phyloP scores from a whole-genome alignment of 1,140 invertebrate species.

The Tetragnatha versicolor region DNA sequence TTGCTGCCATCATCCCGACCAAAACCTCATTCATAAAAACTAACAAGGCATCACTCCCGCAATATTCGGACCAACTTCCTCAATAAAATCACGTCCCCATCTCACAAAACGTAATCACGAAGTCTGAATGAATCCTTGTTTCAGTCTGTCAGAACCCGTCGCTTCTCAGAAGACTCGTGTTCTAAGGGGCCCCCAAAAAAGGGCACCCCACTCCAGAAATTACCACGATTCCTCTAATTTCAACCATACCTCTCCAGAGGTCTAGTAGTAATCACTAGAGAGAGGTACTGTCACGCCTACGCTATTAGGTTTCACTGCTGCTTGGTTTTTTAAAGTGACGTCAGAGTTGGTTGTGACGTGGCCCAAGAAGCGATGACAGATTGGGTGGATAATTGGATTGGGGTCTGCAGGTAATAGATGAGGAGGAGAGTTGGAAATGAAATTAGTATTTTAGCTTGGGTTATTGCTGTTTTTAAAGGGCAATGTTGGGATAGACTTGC shows the following conservation, averaged over 20 bases:
- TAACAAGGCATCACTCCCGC: too few relatives aligned
- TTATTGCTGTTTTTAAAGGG: too few relatives aligned
- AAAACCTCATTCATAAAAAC: too few relatives aligned
- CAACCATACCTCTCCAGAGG: background rate
- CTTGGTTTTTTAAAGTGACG: background rate
- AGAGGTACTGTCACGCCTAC: constrained; percentile 25
- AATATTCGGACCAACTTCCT: too few relatives aligned
- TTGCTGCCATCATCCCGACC: too few relatives aligned
- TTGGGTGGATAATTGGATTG: background rate
- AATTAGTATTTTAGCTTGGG: too few relatives aligned
- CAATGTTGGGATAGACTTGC: too few relatives aligned
- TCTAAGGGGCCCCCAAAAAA: constrained; percentile 17
- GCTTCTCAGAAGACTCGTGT: background rate
- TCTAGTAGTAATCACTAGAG: background rate
- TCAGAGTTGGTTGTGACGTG: background rate
- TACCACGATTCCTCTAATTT: constrained; percentile 27
- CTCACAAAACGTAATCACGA: too few relatives aligned
- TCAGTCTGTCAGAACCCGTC: too few relatives aligned
- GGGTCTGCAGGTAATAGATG: too few relatives aligned
- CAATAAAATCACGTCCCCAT: background rate
- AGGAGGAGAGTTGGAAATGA: too few relatives aligned
- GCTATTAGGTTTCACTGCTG: constrained; percentile 10
- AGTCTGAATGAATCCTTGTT: background rate
- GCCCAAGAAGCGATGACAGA: background rate
- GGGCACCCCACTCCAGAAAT: constrained; percentile 2